These are phyloP conservation scores for Drosophila micromelanica DNA, from an alignment of 1,140 invertebrate species.

Conservation along the genomic window DNA sequence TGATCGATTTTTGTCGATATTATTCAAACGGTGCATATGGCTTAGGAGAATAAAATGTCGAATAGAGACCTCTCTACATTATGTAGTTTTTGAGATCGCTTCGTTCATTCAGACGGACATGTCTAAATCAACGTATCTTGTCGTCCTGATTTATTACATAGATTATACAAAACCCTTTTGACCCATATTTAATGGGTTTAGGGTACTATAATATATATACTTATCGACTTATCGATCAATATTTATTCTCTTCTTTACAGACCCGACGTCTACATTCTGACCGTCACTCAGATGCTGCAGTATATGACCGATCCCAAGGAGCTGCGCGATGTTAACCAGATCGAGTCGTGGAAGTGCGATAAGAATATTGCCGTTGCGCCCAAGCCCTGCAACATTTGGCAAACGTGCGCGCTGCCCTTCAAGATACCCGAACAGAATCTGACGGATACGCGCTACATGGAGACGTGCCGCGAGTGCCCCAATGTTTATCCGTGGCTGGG, in stretches of 20 bases:
- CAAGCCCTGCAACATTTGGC: slow-evolving; percentile 91
- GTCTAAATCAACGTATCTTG: too few relatives aligned
- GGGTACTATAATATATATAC: background rate
- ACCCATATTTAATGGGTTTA: too few relatives aligned
- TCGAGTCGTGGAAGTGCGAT: slow-evolving; percentile 93
- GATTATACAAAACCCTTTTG: too few relatives aligned
- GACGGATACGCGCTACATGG: slow-evolving; percentile 93
- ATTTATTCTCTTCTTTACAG: slow-evolving; percentile 85
- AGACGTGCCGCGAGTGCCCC: slow-evolving; percentile 94
- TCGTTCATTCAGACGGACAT: too few relatives aligned
- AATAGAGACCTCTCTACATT: too few relatives aligned
- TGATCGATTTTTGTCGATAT: too few relatives aligned
- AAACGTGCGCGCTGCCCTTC: slow-evolving; percentile 93
- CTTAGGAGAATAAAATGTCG: too few relatives aligned
- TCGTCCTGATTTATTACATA: too few relatives aligned
- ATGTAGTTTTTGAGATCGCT: too few relatives aligned
- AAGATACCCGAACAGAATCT: slow-evolving; percentile 90
- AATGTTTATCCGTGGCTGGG: slow-evolving; percentile 88
- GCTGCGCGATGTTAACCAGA: slow-evolving; percentile 87
- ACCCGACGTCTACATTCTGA: slow-evolving; percentile 95
- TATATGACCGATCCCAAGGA: slow-evolving; percentile 96
- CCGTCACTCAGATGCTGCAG: slow-evolving; percentile 93
- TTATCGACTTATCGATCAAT: slow-evolving; percentile 11
- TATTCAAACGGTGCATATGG: too few relatives aligned
- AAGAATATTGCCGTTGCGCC: slow-evolving; percentile 88